A percentile compares a stretch with the other conserved stretches of the same genome.
Conservation (phyloP, 2,888 invertebrate species). For the Cryptocheilus praepositus region DNA sequence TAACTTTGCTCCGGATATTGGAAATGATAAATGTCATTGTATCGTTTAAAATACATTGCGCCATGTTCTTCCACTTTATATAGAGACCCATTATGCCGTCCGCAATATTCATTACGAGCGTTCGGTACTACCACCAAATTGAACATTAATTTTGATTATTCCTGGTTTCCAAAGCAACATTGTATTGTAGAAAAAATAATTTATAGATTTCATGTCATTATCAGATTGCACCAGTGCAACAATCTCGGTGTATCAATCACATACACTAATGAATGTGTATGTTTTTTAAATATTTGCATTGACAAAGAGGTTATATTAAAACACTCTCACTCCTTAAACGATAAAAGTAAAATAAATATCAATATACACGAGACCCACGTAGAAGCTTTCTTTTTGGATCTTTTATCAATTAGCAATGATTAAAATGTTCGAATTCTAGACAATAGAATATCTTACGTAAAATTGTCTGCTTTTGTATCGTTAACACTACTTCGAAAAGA, state of each 20-base stretch:
- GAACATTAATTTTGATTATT: constrained; percentile 60
- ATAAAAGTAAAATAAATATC: constrained; percentile 46
- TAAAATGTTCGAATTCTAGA: constrained; percentile 48
- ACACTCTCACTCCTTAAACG: constrained; percentile 20
- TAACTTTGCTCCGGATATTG: constrained; percentile 19
- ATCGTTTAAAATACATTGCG: constrained; percentile 52
- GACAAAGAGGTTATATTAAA: constrained; percentile 27
- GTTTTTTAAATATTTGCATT: constrained; percentile 14
- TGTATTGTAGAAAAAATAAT: constrained; percentile 45
- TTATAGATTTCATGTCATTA: constrained; percentile 31
- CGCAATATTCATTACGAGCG: constrained; percentile 40
- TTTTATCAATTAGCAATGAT: constrained; percentile 24
- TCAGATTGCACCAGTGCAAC: constrained; percentile 36
- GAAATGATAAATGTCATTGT: constrained; percentile 30
- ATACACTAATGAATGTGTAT: constrained; percentile 35
- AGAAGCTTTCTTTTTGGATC: constrained; percentile 1
- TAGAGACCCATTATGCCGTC: constrained; percentile 38
- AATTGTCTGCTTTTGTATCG: constrained; percentile 10
- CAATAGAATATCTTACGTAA: constrained; percentile 43
- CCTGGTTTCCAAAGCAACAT: constrained; percentile 44
- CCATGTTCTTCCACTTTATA: constrained; percentile 37
- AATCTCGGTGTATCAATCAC: constrained; percentile 34
- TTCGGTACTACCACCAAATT: constrained; percentile 42
- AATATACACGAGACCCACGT: constrained; percentile 31
- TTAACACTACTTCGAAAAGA: not conserved